Evolutionary conservation across 2,888 invertebrate species (phyloP).

Genomic region (Drosophila parthenogenetica): DNA sequence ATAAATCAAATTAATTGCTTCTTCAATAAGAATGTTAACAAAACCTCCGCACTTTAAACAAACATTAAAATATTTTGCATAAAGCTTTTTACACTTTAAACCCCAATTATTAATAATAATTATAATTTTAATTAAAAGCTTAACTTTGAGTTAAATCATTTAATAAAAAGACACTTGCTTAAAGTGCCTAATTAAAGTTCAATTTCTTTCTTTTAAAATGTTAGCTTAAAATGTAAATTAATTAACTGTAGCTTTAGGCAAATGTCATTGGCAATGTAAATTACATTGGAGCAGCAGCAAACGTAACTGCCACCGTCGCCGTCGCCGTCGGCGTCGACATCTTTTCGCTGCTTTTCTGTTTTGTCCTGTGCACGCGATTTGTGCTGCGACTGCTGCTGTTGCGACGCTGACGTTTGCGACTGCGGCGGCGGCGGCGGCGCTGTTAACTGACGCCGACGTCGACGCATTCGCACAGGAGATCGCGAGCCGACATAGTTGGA

Average conservation of each 20-base stretch:
- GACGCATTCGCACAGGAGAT: slow-evolving; percentile 87
- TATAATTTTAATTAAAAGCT: too few relatives aligned
- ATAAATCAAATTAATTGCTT: too few relatives aligned
- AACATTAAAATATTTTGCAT: background rate
- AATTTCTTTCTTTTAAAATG: too few relatives aligned
- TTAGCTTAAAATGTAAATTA: too few relatives aligned
- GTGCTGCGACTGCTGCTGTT: slow-evolving; percentile 48
- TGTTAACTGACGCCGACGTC: slow-evolving; percentile 83
- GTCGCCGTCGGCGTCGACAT: slow-evolving; percentile 35
- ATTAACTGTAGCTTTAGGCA: background rate
- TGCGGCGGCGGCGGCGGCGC: slow-evolving; percentile 72
- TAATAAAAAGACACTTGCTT: background rate
- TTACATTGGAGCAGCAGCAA: slow-evolving; percentile 84
- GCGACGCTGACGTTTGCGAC: slow-evolving; percentile 37
- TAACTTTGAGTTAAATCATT: too few relatives aligned
- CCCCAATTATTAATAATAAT: too few relatives aligned
- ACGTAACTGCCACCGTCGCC: slow-evolving; percentile 60
- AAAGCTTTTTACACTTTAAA: background rate
- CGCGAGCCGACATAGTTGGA: slow-evolving; percentile 90
- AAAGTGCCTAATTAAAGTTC: too few relatives aligned
- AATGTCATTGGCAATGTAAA: slow-evolving; percentile 26
- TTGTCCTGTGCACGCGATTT: slow-evolving; percentile 58
- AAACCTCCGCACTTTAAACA: too few relatives aligned
- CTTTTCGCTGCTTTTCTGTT: slow-evolving; percentile 39
- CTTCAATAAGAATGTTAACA: too few relatives aligned